Evolutionary conservation across 1,140 invertebrate genomes (phyloP), one percentile per base, ranked within the genome.

Genomic region (Arion vulgaris): DNA sequence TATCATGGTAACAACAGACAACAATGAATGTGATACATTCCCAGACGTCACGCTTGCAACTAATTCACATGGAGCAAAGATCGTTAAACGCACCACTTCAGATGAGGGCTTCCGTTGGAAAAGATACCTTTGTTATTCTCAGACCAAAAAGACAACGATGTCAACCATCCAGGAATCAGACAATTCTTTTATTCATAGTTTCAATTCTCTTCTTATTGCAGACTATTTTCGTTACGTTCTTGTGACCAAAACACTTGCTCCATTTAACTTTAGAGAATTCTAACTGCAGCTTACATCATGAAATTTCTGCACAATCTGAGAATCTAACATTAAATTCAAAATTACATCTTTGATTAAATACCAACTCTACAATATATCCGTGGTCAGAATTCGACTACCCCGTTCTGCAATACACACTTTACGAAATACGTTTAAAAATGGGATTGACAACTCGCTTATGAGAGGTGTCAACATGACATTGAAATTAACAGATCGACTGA

Each of bases 311-410:
- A 66, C 53, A 9, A 13, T 34, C 45, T 57, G 28, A 26, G 38
- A 66, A 28, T 36, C 39, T 1, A n/a, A 38, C 34, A 9, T 38
- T 13, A 15, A 23, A 23, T 26, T 1, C 15, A 23, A 2, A 66
- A 23, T 4, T 53, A 2, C 45, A 17, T 36, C 39, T 1, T 19
- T 34, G 17, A 11, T 4, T 34, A 45, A 28, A 26, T 34, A 0
- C 13, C 2, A 36, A 32, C 45, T 2, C 28, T 0, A 32, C 36
- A 28, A n/a, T 1, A 11, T 74, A 85, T 19, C 86, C 86, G 4
- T 89, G 87, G 85, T 34, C 82, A 19, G 69, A 32, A 86, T 90
- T 51, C 86, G 89, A 0, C 77, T 90, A n/a, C 86, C 89, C 4
- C 62, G 85, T 15, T 53, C 39, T 17, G 28, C 88, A 39, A 83